Conservation (phyloP, 2,888 invertebrate species). For the Euclidia mi region DNA sequence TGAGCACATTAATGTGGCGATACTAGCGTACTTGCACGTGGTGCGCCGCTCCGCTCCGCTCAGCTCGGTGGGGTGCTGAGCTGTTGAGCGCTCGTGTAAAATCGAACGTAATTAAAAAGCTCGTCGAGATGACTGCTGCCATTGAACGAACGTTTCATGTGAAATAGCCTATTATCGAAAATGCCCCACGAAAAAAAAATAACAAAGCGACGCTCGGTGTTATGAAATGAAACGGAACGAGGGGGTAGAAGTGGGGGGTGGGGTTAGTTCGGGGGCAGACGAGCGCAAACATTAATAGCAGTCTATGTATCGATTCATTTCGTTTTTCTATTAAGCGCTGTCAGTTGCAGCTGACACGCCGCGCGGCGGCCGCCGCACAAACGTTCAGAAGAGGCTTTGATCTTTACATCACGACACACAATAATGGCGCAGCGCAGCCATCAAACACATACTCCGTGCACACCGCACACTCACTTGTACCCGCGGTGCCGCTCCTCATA, state of each 20-base stretch:
- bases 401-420: conserved; percentile 1
- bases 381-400: conserved; percentile 6
- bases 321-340: conserved; percentile 68
- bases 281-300: conserved; percentile 54
- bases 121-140: conserved; percentile 47
- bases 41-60: conserved; percentile 3
- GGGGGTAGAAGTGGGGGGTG: conserved; percentile 14
- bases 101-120: conserved; percentile 64
- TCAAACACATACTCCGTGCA: conserved; percentile 6
- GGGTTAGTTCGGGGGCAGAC: conserved; percentile 28
- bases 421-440: conserved; percentile 2
- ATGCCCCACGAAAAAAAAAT: conserved; percentile 57
- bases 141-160: conserved; percentile 58
- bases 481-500: background rate
- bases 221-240: conserved; percentile 60
- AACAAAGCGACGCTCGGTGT: conserved; percentile 47
- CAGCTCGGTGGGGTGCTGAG: conserved; percentile 3
- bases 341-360: conserved; percentile 71
- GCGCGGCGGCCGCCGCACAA: conserved; percentile 15
- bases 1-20: conserved; percentile 39
- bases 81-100: conserved; percentile 38
- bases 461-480: no score
- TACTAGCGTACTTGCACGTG: conserved; percentile 29
- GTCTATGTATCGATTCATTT: conserved; percentile 62
- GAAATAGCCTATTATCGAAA: conserved; percentile 64